Conservation (phyloP, 1,140 invertebrate species). For the Penaeus vannamei region DNA sequence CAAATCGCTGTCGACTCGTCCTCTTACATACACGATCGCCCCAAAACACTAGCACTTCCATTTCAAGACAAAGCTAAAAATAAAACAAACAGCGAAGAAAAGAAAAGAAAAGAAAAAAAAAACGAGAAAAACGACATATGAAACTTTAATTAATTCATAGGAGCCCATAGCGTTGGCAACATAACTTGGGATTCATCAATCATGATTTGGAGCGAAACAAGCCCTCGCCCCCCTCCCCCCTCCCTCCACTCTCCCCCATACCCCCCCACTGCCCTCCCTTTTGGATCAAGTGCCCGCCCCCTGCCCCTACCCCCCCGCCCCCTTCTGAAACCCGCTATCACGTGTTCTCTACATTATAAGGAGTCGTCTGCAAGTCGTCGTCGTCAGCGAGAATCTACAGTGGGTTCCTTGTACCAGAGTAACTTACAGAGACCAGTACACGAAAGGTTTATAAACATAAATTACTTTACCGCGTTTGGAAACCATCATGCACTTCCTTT, state of each 20-base stretch:
- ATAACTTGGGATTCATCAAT: slow-evolving; percentile 55
- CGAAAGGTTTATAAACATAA: too few species aligned
- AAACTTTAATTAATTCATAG: slow-evolving; percentile 56
- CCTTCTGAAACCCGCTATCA: not conserved
- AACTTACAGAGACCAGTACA: too few species aligned
- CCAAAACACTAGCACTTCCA: too few species aligned
- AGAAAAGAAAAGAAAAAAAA: not conserved
- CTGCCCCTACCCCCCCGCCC: not conserved
- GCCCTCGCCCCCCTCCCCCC: not conserved
- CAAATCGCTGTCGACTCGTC: too few species aligned
- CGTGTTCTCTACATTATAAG: too few species aligned
- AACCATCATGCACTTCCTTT: too few species aligned
- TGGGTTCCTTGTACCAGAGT: too few species aligned
- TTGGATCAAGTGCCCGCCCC: not conserved
- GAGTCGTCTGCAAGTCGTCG: too few species aligned
- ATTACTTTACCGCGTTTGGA: too few species aligned
- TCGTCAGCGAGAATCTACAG: too few species aligned
- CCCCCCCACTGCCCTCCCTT: not conserved
- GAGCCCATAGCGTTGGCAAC: slow-evolving; percentile 52
- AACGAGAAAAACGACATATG: slow-evolving; percentile 5
- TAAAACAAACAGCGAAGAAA: not conserved
- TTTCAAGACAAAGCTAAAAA: too few species aligned
- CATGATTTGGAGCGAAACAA: slow-evolving; percentile 56
- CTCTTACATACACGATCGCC: too few species aligned
- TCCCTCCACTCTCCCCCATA: not conserved